Conservation (phyloP, 1,140 invertebrate genomes). For the Drosophila sp. region DNA sequence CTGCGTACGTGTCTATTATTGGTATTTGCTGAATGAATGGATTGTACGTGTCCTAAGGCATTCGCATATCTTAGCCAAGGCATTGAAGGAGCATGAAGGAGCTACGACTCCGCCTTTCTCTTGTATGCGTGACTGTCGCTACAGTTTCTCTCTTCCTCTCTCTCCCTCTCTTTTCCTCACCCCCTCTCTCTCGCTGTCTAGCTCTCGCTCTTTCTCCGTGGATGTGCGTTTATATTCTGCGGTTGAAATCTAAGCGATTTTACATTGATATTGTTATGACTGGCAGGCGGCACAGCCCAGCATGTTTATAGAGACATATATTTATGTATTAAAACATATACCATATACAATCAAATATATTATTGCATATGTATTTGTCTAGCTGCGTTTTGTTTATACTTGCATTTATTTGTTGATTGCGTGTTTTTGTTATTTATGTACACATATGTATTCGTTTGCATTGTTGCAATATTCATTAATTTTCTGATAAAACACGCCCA, state of each 20-base stretch:
- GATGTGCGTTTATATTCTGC: constrained; percentile 58
- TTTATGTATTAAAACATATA: neutral
- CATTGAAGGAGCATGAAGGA: constrained; percentile 42
- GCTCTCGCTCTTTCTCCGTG: constrained; percentile 1
- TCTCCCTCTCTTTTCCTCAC: neutral
- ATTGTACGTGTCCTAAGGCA: constrained; percentile 79
- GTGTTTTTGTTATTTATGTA: constrained; percentile 82
- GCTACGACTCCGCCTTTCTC: constrained; percentile 66
- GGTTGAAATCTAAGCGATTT: constrained; percentile 82
- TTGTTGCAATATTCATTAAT: constrained; percentile 82
- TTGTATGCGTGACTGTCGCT: constrained; percentile 46
- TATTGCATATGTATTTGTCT: neutral
- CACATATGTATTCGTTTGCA: constrained; percentile 82
- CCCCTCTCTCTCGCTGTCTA: constrained; percentile 2
- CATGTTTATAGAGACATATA: constrained; percentile 34
- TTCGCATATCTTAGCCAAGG: constrained; percentile 67
- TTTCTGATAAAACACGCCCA: constrained; percentile 74
- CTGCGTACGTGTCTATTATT: constrained; percentile 79
- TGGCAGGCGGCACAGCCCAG: constrained; percentile 40
- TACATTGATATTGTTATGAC: constrained; percentile 83
- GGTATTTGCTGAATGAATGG: constrained; percentile 83
- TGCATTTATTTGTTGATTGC: constrained; percentile 82
- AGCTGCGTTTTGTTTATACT: constrained; percentile 60
- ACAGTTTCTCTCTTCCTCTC: neutral
- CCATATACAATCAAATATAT: neutral